Conservation (phyloP, 2,888 invertebrate genomes). For the Neelides folsomi region DNA sequence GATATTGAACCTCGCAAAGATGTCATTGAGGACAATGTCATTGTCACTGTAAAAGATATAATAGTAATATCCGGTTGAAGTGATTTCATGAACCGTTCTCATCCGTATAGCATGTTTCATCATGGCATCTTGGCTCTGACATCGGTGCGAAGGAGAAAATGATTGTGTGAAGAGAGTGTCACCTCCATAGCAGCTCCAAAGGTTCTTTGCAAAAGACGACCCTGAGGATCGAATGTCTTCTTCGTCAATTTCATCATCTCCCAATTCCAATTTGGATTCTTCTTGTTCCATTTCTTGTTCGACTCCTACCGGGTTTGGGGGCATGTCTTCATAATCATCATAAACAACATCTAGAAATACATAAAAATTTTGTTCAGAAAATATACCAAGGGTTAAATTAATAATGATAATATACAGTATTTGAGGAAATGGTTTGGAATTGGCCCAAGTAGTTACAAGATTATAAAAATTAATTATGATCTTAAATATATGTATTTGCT, state of each 20-base stretch:
- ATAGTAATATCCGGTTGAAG: slow-evolving; percentile 69
- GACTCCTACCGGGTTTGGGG: slow-evolving; percentile 25
- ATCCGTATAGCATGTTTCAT: slow-evolving; percentile 53
- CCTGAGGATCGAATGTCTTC: slow-evolving; percentile 43
- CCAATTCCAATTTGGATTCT: slow-evolving; percentile 5
- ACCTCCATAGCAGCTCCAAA: slow-evolving; percentile 62
- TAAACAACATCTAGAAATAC: slow-evolving; percentile 7
- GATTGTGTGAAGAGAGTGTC: slow-evolving; percentile 58
- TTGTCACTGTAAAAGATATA: slow-evolving; percentile 81
- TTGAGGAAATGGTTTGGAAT: no score
- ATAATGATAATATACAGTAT: no score
- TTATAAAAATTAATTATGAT: no score
- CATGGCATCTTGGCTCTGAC: slow-evolving; percentile 55
- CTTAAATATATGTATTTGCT: no score
- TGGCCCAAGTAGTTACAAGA: no score
- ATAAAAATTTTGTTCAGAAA: no score
- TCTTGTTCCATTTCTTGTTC: slow-evolving; percentile 13
- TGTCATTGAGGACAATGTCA: slow-evolving; percentile 62
- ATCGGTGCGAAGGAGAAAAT: slow-evolving; percentile 55
- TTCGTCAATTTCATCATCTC: slow-evolving; percentile 25
- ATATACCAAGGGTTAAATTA: no score
- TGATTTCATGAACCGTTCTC: slow-evolving; percentile 55
- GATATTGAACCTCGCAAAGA: slow-evolving; percentile 71
- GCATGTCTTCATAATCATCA: slow-evolving; percentile 14
- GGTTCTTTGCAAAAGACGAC: slow-evolving; percentile 69